Percentiles rank a stretch among this genome's conserved stretches.
Conservation (phyloP, 2,797 vertebrate genomes). For the Falco cherrug region DNA sequence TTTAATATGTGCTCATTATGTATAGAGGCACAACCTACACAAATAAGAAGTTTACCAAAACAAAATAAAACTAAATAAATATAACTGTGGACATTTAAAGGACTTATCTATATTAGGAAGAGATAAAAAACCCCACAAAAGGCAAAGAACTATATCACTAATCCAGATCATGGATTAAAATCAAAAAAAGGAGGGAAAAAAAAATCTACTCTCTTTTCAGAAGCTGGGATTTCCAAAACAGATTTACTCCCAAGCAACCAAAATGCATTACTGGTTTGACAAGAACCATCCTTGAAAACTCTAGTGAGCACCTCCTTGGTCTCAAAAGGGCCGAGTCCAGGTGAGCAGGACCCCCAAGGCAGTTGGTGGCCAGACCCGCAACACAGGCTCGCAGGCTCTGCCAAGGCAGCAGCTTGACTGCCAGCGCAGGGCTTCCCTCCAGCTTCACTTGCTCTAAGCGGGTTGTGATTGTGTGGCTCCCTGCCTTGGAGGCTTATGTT, state of each 20-base stretch:
- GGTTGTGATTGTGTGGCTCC: neutral
- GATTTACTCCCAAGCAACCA: neutral
- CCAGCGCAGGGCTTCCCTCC: constrained; percentile 9
- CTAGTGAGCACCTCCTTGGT: neutral
- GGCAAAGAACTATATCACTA: accelerated
- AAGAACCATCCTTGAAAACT: neutral
- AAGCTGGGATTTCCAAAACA: neutral
- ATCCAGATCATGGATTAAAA: neutral
- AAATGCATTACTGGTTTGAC: neutral
- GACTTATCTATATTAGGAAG: neutral
- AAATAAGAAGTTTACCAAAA: neutral
- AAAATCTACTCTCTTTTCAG: neutral
- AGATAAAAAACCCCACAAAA: neutral
- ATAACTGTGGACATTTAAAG: neutral
- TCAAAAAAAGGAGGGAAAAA: neutral
- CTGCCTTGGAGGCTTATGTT: constrained; percentile 35
- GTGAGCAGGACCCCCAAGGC: neutral
- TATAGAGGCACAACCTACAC: accelerated
- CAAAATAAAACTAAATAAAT: neutral
- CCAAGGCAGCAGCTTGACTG: neutral
- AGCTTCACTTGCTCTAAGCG: neutral
- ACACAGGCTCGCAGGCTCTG: neutral
- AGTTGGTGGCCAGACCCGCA: accelerated
- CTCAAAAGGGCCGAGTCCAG: accelerated
- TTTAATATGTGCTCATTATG: neutral